Percentiles rank a stretch among this genome's conserved stretches.
Conservation (phyloP, 2,113 vertebrate species). For the Colinus virginianus region DNA sequence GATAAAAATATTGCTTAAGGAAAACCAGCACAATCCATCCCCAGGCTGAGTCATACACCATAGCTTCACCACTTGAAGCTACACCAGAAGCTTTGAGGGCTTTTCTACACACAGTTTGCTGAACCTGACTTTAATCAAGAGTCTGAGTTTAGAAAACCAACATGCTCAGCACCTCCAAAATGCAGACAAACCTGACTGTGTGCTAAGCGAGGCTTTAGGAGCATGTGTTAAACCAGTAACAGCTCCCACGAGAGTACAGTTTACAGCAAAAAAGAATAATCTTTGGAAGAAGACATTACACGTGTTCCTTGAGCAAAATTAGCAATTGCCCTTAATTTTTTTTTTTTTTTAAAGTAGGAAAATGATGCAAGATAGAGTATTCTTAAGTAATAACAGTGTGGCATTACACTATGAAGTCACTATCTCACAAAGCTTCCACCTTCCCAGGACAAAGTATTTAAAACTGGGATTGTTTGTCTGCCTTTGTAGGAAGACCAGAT, state of each 20-base stretch:
- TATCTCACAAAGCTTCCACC: neutral
- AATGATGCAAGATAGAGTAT: neutral
- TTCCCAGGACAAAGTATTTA: neutral
- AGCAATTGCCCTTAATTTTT: neutral
- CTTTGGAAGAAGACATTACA: neutral
- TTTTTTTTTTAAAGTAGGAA: neutral
- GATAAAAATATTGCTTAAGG: slow-evolving; percentile 22
- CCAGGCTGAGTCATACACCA: neutral
- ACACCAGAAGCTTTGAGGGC: neutral
- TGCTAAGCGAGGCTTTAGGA: neutral
- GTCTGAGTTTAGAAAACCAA: neutral
- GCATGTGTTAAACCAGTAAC: neutral
- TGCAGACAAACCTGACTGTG: neutral
- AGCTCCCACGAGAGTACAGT: neutral
- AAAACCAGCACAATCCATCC: neutral
- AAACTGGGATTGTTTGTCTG: neutral
- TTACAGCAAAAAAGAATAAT: neutral
- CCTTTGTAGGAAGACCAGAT: neutral
- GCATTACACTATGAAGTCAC: neutral
- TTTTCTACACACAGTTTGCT: neutral
- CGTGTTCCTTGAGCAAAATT: neutral
- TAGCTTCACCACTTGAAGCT: rapidly evolving
- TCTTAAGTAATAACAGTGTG: neutral
- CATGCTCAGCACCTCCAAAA: neutral
- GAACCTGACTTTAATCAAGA: neutral